Evolutionary conservation across 1,140 invertebrate species (phyloP), one percentile per base, ranked within the genome.

Genomic region (Periplaneta americana): DNA sequence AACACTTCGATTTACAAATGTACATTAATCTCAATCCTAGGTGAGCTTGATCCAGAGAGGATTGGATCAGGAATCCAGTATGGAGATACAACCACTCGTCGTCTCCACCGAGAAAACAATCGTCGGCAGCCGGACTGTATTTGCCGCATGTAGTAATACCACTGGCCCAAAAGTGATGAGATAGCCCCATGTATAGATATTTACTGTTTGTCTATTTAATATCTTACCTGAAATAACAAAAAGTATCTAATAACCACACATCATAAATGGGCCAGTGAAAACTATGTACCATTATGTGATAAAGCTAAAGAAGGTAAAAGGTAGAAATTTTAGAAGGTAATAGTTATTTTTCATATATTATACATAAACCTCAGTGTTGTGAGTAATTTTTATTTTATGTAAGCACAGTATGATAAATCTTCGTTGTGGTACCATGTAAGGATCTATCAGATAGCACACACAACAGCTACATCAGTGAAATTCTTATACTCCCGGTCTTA

Each of bases 51-150:
- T 86, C 95, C 94, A 9, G 94, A 96, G 85, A 90, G 94, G 83
- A 95, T 95, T 89, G 95, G 94, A 11, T 96, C 94, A 32, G 95
- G 94, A 11, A 94, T 95, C 82, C 93, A 95, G 84, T 94, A 89
- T 86, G 91, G 91, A 22, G 91, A 92, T 85, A 88, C 90, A 17
- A 88, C 89, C 10, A 84, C 90, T 9, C 85, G 90, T 34, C 84
- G 89, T 82, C 83, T 89, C 82, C 86, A 89, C 75, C 84, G 87
- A 81, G 85, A 88, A 79, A 85, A 86, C 57, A 81, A 85, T 74
- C 85, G 86, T 32, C 83, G 85, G 83, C 85, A 86, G 33, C 85
- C 89, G 15, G 89, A 90, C 82, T 91, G 90, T 86, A 86, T 87
- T 36, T 91, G 90, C 85, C 89, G 83, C 83, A 83, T 84, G 75